Evolutionary conservation across 2,113 vertebrate genomes (phyloP), one percentile per base, ranked within the genome.

Genomic region (Brevimyrus niger): DNA sequence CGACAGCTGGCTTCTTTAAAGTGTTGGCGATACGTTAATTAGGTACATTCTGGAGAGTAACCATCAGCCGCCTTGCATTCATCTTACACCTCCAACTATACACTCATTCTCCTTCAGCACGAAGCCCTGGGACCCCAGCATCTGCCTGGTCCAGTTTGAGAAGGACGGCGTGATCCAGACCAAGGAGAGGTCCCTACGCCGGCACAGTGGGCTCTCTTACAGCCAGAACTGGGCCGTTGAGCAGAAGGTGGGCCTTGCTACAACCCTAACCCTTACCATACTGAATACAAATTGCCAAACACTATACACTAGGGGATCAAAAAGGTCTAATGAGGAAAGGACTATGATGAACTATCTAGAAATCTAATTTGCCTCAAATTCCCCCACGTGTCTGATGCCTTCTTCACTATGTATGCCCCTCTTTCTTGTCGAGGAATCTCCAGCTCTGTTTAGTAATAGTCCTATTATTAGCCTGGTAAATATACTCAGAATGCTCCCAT

Each of bases 111-210:
- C 21, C 65, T 23, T 87, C 94, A 99, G 98, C 92, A 91, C 88
- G 47, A 96, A 94, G 10, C 96, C 98, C 2, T 99, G 98, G 98
- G 96, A 99, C 92, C 94, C 97, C 11, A 93, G 96, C 86, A 93
- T 90, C 0, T 97, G 97, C 92, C 92, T 98, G 58, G 93, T 95
- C 55, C 97, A 99, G 90, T 99, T 96, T 93, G 98, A 99, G 93
- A 97, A 98, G 93, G 96, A 98, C 0, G 97, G 98, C 6, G 90
- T 98, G 88, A 95, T 99, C 89, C 97, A 97, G 93, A 98, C 98
- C 9, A 95, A 97, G 90, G 94, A 95, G 91, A 96, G 95, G 91
- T 94, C 93, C 7, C 93, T 93, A 50, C 93, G 92, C 17, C 93
- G 88, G 31, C 94, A 94, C 93, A 95, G 95, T 13, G 94, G 95